Percentiles rank a stretch among this genome's conserved stretches.
Evolutionary conservation across 2,797 vertebrate species (phyloP).

Genomic region (Adelosebastes latens): DNA sequence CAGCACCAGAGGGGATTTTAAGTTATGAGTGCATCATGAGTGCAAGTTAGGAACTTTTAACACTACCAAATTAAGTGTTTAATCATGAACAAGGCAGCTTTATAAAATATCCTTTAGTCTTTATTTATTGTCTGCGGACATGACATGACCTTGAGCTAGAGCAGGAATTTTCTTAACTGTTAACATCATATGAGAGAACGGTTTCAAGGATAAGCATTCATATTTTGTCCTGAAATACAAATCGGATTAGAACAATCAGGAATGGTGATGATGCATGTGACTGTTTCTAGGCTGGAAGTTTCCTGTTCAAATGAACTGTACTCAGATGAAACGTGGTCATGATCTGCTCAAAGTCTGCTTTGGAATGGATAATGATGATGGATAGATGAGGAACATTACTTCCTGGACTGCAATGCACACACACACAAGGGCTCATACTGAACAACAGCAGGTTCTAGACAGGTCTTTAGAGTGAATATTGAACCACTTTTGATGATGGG

Average conservation of each 20-base stretch:
- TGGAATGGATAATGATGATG: conserved; percentile 28
- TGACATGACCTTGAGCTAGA: background rate
- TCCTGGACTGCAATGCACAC: background rate
- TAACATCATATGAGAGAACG: background rate
- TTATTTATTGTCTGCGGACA: conserved; percentile 5
- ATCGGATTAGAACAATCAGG: background rate
- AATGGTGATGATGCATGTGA: background rate
- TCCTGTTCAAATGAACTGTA: background rate
- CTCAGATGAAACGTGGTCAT: background rate
- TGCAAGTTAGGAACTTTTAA: background rate
- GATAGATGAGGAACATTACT: conserved; percentile 15
- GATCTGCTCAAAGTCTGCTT: background rate
- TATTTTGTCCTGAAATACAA: background rate
- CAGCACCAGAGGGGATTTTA: conserved; percentile 5
- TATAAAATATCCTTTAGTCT: conserved; percentile 1
- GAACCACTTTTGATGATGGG: background rate
- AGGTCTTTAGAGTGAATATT: background rate
- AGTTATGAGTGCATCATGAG: background rate
- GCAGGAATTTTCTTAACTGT: background rate
- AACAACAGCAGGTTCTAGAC: background rate
- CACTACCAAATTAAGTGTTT: background rate
- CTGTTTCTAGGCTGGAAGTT: background rate
- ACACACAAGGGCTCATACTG: background rate
- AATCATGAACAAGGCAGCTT: background rate
- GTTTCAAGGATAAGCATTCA: no score